These are phyloP conservation scores for Noctilio leporinus DNA, from an alignment of 2,113 vertebrate genomes.

Conservation along the genomic window DNA sequence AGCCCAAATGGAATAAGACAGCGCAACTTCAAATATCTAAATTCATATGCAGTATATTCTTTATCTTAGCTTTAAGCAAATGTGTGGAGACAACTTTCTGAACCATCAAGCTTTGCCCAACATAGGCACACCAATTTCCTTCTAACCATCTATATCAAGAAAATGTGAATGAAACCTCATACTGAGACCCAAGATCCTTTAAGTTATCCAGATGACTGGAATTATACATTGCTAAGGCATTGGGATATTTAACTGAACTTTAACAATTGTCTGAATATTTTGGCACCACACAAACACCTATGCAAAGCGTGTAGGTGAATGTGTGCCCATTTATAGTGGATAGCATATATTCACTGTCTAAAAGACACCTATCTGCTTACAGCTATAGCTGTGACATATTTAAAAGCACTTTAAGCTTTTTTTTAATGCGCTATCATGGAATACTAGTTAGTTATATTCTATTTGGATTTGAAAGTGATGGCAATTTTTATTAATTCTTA, in stretches of 20 bases:
- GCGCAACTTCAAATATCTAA: not conserved
- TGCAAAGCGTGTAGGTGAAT: not conserved
- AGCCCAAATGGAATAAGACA: not conserved
- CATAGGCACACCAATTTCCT: not conserved
- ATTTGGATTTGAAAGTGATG: slow-evolving; percentile 6
- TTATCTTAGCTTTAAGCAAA: not conserved
- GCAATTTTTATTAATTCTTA: slow-evolving; percentile 2
- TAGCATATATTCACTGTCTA: not conserved
- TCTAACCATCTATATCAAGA: not conserved
- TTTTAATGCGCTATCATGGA: not conserved
- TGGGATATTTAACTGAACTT: not conserved
- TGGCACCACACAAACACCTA: not conserved
- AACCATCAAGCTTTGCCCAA: not conserved
- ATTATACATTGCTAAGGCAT: not conserved
- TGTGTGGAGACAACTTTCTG: not conserved
- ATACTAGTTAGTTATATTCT: not conserved
- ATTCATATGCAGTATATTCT: not conserved
- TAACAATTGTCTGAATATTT: not conserved
- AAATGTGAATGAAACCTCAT: not conserved
- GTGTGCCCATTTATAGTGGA: accelerated
- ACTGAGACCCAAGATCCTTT: not conserved
- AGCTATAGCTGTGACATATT: not conserved
- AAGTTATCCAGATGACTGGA: not conserved
- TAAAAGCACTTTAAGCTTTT: not conserved
- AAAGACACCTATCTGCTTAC: not conserved